A percentile compares a stretch with the other conserved stretches of the same genome.
phyloP scores from a whole-genome alignment of 2,797 vertebrate genomes.

The Eulemur mongoz region DNA sequence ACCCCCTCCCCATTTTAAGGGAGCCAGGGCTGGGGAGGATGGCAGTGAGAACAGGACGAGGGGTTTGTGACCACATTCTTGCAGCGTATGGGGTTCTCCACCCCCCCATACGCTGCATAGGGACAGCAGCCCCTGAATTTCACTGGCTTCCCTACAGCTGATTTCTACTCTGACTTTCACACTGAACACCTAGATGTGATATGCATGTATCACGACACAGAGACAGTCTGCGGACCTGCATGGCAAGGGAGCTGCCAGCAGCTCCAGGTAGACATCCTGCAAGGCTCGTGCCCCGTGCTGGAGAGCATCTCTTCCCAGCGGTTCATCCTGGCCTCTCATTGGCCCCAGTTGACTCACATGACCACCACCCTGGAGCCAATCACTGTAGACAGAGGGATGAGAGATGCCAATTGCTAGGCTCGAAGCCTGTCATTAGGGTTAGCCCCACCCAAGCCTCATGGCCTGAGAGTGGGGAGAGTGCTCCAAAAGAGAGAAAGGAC shows the following conservation, averaged over 20 bases:
- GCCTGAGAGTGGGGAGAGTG: not conserved
- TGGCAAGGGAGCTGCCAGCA: not conserved
- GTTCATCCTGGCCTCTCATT: not conserved
- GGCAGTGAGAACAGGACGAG: not conserved
- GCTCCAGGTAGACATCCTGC: not conserved
- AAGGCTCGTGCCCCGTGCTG: not conserved
- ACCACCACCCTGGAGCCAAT: not conserved
- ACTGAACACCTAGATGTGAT: not conserved
- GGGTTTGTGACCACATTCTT: not conserved
- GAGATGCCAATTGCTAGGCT: not conserved
- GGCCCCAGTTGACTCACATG: not conserved
- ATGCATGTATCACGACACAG: rapidly evolving
- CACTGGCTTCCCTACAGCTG: not conserved
- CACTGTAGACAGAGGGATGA: not conserved
- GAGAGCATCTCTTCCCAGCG: not conserved
- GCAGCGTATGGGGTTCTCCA: not conserved
- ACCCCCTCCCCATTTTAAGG: not conserved
- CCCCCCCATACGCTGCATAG: not conserved
- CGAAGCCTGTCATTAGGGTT: not conserved
- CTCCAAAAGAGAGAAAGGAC: not conserved
- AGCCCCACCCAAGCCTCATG: not conserved
- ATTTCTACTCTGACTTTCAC: not conserved
- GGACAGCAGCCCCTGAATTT: not conserved
- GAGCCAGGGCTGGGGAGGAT: not conserved
- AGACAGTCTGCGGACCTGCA: not conserved